Evolutionary conservation across 2,113 vertebrate species (phyloP).

Genomic region (Paraplagusia blochii): DNA sequence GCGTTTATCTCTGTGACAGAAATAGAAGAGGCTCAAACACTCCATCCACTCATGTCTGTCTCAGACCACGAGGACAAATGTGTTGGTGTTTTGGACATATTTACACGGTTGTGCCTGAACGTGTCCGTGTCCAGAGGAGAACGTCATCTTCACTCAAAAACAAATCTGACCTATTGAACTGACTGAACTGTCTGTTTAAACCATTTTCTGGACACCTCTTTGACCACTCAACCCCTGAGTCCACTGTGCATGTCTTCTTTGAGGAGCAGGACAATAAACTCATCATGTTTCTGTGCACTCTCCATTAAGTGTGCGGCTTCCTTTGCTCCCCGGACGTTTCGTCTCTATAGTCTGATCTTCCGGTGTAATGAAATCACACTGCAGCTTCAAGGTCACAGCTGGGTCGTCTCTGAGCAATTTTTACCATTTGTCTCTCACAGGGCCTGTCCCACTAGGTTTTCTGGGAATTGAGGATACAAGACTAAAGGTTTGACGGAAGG

Average conservation of each 20-base stretch:
- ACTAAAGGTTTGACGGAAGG: slow-evolving; percentile 31
- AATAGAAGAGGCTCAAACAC: background rate
- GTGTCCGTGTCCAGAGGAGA: background rate
- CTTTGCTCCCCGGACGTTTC: slow-evolving; percentile 11
- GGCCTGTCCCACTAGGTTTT: slow-evolving; percentile 39
- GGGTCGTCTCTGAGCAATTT: slow-evolving; percentile 60
- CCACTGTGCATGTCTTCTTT: slow-evolving; percentile 4
- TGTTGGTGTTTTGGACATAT: background rate
- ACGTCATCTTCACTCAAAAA: background rate
- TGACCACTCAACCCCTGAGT: slow-evolving; percentile 16
- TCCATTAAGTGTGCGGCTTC: slow-evolving; percentile 28
- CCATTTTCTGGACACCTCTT: slow-evolving; percentile 15
- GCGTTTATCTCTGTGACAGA: background rate
- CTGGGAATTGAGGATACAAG: slow-evolving; percentile 44
- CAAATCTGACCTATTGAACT: slow-evolving; percentile 11
- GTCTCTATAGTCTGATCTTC: slow-evolving; percentile 39
- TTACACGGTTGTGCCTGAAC: background rate
- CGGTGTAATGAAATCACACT: slow-evolving; percentile 64
- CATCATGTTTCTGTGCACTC: slow-evolving; percentile 39
- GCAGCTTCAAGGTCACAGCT: slow-evolving; percentile 60
- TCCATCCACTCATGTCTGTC: background rate
- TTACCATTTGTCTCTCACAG: slow-evolving; percentile 40
- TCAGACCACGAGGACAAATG: background rate
- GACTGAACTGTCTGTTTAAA: slow-evolving; percentile 23
- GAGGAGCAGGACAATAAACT: slow-evolving; percentile 38